A percentile compares a stretch with the other conserved stretches of the same genome.
These are phyloP conservation scores for Clusia tigrina DNA, from an alignment of 2,888 invertebrate species.

Conservation along the genomic window DNA sequence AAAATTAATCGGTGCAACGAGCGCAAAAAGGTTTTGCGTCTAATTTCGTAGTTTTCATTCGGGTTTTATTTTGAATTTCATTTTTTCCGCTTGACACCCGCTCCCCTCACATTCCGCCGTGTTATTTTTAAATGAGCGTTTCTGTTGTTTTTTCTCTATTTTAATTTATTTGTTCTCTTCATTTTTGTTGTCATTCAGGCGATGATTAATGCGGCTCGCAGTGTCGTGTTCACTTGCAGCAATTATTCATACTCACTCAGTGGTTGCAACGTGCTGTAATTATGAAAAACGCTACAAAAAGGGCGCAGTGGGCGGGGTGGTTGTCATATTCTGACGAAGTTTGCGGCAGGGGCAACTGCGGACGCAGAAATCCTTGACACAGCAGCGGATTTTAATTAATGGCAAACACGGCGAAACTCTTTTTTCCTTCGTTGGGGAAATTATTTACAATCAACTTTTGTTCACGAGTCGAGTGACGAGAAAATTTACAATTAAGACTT, in stretches of 20 bases:
- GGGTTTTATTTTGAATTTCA: conserved; percentile 1
- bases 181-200: background rate
- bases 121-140: conserved; percentile 11
- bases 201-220: conserved; percentile 19
- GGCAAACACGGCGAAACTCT: no score
- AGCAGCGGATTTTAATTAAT: no score
- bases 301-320: background rate
- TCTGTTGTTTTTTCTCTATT: background rate
- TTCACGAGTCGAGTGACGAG: no score
- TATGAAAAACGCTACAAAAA: background rate
- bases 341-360: no score
- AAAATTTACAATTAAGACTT: no score
- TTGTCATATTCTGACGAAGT: no score
- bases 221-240: background rate
- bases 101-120: no score
- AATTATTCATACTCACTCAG: conserved; percentile 1
- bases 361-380: no score
- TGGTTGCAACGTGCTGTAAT: background rate
- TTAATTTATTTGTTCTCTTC: background rate
- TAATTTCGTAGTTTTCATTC: background rate
- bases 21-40: background rate
- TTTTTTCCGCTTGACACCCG: no score
- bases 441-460: no score
- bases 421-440: no score
- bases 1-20: background rate